Evolutionary conservation across 2,797 vertebrate genomes (phyloP), one percentile per base, ranked within the genome.

Genomic region (Numenius phaeopus): DNA sequence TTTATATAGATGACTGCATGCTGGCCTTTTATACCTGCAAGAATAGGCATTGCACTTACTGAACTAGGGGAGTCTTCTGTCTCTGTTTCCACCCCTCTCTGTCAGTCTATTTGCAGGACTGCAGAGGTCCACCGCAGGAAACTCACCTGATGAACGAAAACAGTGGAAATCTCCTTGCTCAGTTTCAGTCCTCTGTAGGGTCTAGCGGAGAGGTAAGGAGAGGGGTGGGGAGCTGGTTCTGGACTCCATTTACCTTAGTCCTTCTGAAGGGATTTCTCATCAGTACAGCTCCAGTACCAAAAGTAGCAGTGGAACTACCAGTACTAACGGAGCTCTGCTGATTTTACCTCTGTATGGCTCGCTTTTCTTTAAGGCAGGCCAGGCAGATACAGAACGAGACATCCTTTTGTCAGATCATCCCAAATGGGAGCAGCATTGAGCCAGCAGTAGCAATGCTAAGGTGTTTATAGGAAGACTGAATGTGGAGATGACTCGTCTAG

Each of bases 1-100:
- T 94, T 95, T 95, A 95, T 95, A 96, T 87, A 96, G 94, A 96
- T 94, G 94, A 32, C 84, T 96, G 64, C 90, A n/a, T 13, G 80
- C 75, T 93, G 94, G 89, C 92, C 81, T 96, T 94, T 96, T 62
- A 75, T 85, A 95, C 94, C 97, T 97, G 88, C 75, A 72, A 83
- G 93, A 57, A 81, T 54, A 82, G 84, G 72, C 65, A n/a, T 12
- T 65, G 88, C 86, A 9, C 47, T 73, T 71, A 5, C 29, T 58
- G 71, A 61, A 49, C 42, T 64, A n/a, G 37, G 72, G 29, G 59
- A 87, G 10, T 26, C 49, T 77, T 54, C 80, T 24, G 18, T 18
- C n/a, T 77, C 46, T 39, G 7, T 52, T 80, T 39, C 42, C 52
- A 66, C 59, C 29, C 15, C 59, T 75, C 71, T 21, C 66, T 42